Percentiles rank a stretch among this genome's conserved stretches.
phyloP scores from a whole-genome alignment of 2,888 invertebrate genomes.

The Yponomeuta sedellus region DNA sequence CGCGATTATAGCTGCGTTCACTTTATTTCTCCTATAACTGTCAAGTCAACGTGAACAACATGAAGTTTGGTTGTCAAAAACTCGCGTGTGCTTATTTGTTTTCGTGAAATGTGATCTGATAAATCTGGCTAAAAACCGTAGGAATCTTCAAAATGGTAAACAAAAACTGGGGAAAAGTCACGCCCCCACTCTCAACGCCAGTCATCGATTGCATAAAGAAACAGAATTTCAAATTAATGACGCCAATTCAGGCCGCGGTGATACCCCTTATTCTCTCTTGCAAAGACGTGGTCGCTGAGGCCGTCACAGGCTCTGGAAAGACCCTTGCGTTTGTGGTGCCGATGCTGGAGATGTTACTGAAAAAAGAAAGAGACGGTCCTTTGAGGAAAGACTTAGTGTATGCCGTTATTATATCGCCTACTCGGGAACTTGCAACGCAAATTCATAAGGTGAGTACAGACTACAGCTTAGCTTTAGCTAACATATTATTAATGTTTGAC shows the following conservation, averaged over 20 bases:
- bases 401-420: slow-evolving; percentile 94
- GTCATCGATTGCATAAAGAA: slow-evolving; percentile 69
- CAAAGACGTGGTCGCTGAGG: slow-evolving; percentile 98
- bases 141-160: slow-evolving; percentile 48
- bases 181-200: slow-evolving; percentile 62
- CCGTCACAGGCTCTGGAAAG: slow-evolving; percentile 99
- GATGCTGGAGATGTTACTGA: slow-evolving; percentile 87
- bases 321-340: slow-evolving; percentile 97
- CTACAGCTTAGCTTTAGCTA: not conserved
- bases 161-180: slow-evolving; percentile 59
- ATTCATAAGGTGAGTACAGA: slow-evolving; percentile 78
- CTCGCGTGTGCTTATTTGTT: slow-evolving; percentile 23
- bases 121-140: not conserved
- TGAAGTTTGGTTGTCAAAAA: slow-evolving; percentile 27
- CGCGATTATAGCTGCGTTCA: not conserved
- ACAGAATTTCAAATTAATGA: slow-evolving; percentile 74
- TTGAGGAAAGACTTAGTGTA: slow-evolving; percentile 87
- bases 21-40: not conserved
- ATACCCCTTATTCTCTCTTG: slow-evolving; percentile 91
- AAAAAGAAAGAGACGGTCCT: slow-evolving; percentile 75
- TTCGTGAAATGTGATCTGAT: not conserved
- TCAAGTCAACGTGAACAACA: too few species aligned
- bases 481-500: too few species aligned
- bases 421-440: slow-evolving; percentile 95
- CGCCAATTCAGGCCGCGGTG: slow-evolving; percentile 86